Conservation (phyloP, 1,140 invertebrate genomes). For the Drosophila burlai region DNA sequence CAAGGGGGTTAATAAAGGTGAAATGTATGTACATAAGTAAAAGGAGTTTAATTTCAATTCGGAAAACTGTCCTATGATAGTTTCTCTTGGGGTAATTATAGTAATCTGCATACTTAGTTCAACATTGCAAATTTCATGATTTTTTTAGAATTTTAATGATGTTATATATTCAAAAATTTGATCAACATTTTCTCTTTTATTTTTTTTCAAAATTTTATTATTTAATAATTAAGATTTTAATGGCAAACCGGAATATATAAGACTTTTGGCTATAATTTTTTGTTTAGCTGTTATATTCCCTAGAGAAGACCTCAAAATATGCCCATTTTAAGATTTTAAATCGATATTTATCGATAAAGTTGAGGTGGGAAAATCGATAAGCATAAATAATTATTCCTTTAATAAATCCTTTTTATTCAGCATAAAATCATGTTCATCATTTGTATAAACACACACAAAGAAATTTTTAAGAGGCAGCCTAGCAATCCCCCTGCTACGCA, state of each 20-base stretch:
- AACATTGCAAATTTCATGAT: background rate
- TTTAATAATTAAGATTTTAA: background rate
- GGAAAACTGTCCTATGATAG: background rate
- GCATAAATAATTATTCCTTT: too few species aligned
- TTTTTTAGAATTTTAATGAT: too few species aligned
- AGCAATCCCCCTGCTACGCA: background rate
- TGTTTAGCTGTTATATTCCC: background rate
- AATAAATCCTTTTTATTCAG: background rate
- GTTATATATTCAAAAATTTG: background rate
- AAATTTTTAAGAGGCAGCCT: background rate
- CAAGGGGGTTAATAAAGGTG: background rate
- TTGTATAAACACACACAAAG: background rate
- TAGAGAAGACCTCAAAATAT: background rate
- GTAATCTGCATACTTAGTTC: background rate
- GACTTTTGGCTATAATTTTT: background rate
- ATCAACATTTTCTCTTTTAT: background rate
- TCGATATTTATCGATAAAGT: background rate
- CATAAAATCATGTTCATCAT: background rate
- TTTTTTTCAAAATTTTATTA: background rate
- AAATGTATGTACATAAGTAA: too few species aligned
- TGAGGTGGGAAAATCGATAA: background rate
- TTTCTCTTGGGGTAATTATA: background rate
- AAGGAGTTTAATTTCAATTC: background rate
- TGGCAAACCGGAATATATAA: background rate
- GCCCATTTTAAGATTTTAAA: background rate